Evolutionary conservation across 2,888 invertebrate species (phyloP), one percentile per base, ranked within the genome.

Genomic region (Argyresthia goedartella): DNA sequence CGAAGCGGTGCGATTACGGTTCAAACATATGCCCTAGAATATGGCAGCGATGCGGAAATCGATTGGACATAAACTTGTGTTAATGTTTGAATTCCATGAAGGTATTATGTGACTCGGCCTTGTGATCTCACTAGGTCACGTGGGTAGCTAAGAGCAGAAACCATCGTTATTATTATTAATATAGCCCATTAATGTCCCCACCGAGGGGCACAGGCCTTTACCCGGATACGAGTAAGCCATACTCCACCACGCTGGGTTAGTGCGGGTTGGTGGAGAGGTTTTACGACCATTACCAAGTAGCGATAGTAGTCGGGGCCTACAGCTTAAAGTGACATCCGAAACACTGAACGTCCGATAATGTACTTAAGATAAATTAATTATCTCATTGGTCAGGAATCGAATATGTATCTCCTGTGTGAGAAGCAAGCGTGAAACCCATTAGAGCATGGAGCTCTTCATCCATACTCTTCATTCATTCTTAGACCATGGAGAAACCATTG

Each of bases 11-110:
- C 25, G 25, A 25, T 25, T 25, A 25, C 25, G 25, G 2, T 25
- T 2, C 25, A 25, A 4, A 25, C 25, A 25, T 25, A 25, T 25
- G 25, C 25, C 25, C 3, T 25, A 66, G 67, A 67, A 65, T 68
- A 72, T 67, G 69, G 63, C 64, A 66, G 58, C 68, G 69, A 71
- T 67, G 75, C 74, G 69, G 71, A 70, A 76, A 79, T 76, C 77
- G 73, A n/a, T 15, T 15, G 64, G 71, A 74, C 72, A 76, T 81
- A 81, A 81, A 81, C 64, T 77, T 69, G 69, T 69, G 69, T 76
- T 80, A 79, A 77, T 79, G 70, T 64, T 62, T 64, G 62, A 61
- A 63, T 60, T 63, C 59, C 61, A 60, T 63, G 62, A 62, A 45
- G 54, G 52, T 54, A 52, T n/a, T 33, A 47, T 8, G 13, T 33